phyloP scores from a whole-genome alignment of 2,113 vertebrate genomes.

The Tichodroma muraria region DNA sequence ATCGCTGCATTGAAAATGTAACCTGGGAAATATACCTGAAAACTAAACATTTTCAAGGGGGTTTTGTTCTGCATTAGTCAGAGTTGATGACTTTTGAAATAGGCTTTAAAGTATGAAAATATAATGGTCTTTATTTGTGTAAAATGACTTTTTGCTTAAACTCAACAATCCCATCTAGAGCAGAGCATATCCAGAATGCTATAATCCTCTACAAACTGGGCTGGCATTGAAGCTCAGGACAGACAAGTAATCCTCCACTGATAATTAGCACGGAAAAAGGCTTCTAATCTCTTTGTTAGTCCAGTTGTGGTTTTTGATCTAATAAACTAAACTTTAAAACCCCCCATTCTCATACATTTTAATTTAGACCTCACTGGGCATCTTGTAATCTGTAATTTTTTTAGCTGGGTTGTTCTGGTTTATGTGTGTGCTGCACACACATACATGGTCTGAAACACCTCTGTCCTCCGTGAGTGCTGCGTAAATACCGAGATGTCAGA shows the following conservation, averaged over 20 bases:
- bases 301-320: neutral
- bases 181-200: neutral
- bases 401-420: neutral
- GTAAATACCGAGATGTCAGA: neutral
- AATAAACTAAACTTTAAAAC: neutral
- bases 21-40: neutral
- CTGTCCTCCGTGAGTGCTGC: neutral
- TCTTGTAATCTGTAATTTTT: neutral
- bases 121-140: neutral
- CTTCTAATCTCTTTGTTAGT: constrained; percentile 15
- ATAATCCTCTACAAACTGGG: neutral
- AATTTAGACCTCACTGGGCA: neutral
- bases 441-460: neutral
- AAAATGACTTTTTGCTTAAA: neutral
- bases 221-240: neutral
- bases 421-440: neutral
- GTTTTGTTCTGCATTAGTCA: neutral
- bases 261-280: constrained; percentile 39
- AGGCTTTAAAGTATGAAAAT: neutral
- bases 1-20: neutral
- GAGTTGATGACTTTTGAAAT: neutral
- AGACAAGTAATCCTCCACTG: neutral
- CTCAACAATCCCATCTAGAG: neutral
- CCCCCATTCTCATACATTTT: neutral
- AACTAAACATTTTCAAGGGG: neutral